Base-by-base conservation (phyloP, 2,888 invertebrate species). In the Antitype chi region DNA sequence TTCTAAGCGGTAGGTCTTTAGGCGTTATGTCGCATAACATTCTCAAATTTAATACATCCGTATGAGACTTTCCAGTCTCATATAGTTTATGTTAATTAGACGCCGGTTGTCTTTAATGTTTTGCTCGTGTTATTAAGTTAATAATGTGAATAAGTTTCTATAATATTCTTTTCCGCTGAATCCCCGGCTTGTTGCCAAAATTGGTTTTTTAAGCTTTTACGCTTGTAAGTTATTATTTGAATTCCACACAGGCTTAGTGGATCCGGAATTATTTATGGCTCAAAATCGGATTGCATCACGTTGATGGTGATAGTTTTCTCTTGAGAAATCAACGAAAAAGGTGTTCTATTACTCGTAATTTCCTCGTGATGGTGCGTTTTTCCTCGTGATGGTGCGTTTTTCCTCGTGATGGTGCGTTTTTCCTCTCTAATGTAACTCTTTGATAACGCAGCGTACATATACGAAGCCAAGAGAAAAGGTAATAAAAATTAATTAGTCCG, bases 281-380 rank as follows among this genome's bases (percentile, higher is more conserved):
- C 15, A 38, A 59, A 66, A 78, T 66, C 25, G n/a, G 64, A 80
- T 73, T 59, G 53, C 59, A 73, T 17, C 80, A 79, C 52, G 73
- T 73, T 49, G 15, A 43, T 17, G 53, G 23, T 64, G 25, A 57
- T 72, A 47, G 25, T 38, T 66, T 15, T 15, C 73, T 79, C 73
- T 53, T 59, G 80, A 73, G 73, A 79, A 79, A 79, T 79, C 64
- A 66, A 59, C 47, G n/a, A 47, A 79, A 59, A 20, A 20, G 59
- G 15, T 53, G 17, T 32, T 25, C 25, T 57, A 55, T 74, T 47
- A 25, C 32, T 25, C 23, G 25, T 15, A 15, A 47, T 64, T 64
- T 79, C 23, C 32, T 25, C 53, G n/a, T 53, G 47, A 64, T 23
- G 2, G 8, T 59, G 64, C 38, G 32, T 28, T 72, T 64, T 71